A percentile compares a stretch with the other conserved stretches of the same genome.
phyloP scores from a whole-genome alignment of 2,888 invertebrate genomes.

The Notocelia uddmanniana region DNA sequence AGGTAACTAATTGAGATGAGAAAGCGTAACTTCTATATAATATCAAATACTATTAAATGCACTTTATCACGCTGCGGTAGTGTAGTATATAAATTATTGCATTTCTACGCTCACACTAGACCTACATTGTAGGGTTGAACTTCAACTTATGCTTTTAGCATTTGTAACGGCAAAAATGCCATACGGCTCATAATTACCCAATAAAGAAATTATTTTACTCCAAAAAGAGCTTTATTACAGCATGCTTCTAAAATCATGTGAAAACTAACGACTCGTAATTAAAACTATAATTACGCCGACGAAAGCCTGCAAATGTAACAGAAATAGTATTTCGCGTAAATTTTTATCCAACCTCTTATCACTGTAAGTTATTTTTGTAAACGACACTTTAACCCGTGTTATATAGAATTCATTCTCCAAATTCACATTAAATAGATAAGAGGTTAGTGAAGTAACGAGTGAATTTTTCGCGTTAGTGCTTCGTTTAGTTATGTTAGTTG shows the following conservation, averaged over 20 bases:
- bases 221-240: slow-evolving; percentile 37
- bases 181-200: slow-evolving; percentile 36
- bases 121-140: background rate
- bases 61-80: no score
- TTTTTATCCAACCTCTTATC: background rate
- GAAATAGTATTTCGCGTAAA: slow-evolving; percentile 48
- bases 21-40: no score
- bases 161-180: slow-evolving; percentile 20
- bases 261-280: slow-evolving; percentile 47
- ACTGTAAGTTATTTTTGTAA: background rate
- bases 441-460: slow-evolving; percentile 1
- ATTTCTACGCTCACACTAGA: background rate
- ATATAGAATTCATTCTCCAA: background rate
- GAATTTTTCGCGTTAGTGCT: slow-evolving; percentile 44
- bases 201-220: slow-evolving; percentile 31
- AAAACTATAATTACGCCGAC: slow-evolving; percentile 47
- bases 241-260: slow-evolving; percentile 44
- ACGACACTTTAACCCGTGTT: background rate
- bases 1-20: no score
- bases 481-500: slow-evolving; percentile 55
- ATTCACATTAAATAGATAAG: slow-evolving; percentile 2
- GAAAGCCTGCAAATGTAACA: slow-evolving; percentile 49
- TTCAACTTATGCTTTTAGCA: slow-evolving; percentile 4
- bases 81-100: no score
- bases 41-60: no score